Percentiles rank a stretch among this genome's conserved stretches.
Evolutionary conservation across 2,888 invertebrate genomes (phyloP).

Genomic region (Amiota minor): DNA sequence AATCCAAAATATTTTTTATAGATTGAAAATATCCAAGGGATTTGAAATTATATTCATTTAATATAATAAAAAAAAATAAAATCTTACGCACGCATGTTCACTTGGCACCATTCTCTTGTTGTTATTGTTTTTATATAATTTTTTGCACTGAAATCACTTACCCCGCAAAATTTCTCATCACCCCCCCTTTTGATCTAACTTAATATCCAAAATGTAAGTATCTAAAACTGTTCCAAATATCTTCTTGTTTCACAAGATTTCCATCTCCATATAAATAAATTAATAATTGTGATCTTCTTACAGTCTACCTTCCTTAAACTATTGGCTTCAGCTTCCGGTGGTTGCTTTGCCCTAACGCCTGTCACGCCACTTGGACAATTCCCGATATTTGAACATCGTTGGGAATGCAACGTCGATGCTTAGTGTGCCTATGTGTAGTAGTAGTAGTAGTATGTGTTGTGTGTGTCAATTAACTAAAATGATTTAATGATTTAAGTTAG

Average conservation of each 20-base stretch:
- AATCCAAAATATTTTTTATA: constrained; percentile 7
- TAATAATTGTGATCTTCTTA: constrained; percentile 1
- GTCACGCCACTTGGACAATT: not conserved
- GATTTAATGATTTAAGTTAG: constrained; percentile 16
- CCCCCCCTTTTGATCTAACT: not conserved
- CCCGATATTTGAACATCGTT: too few relatives aligned
- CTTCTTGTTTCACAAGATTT: not conserved
- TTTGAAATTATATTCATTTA: not conserved
- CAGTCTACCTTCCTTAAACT: constrained; percentile 11
- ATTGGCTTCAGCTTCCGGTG: not conserved
- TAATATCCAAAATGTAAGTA: constrained; percentile 17
- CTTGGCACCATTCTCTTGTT: not conserved
- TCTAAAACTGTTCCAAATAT: not conserved
- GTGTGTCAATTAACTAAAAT: not conserved
- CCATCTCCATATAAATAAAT: too few relatives aligned
- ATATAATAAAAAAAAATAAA: constrained; percentile 9
- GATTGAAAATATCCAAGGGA: not conserved
- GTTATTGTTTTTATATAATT: not conserved
- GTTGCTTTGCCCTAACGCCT: constrained; percentile 10
- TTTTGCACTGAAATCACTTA: not conserved
- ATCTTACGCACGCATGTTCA: constrained; percentile 20
- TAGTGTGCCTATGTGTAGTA: too few relatives aligned
- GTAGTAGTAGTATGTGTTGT: too few relatives aligned
- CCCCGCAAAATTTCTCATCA: not conserved
- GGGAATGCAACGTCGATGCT: too few relatives aligned